Conservation (phyloP, 2,797 vertebrate genomes). For the Lophotriccus pileatus region DNA sequence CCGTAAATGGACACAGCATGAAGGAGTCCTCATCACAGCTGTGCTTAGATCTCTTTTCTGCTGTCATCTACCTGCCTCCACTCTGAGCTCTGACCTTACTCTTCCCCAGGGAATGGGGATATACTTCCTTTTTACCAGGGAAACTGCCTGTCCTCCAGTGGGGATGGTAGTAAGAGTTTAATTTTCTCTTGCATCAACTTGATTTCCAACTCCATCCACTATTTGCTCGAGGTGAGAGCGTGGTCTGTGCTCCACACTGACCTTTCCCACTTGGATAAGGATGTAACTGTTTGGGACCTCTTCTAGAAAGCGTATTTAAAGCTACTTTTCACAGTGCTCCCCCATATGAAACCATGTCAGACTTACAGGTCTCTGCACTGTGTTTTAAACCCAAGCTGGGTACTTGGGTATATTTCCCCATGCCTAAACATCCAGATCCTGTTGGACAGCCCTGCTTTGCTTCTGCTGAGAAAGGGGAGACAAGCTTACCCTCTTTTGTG, state of each 20-base stretch:
- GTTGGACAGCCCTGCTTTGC: neutral
- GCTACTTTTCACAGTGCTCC: neutral
- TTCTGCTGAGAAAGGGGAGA: neutral
- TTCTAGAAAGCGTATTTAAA: neutral
- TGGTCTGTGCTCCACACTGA: neutral
- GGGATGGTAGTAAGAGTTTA: neutral
- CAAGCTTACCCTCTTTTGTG: neutral
- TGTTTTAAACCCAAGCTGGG: neutral
- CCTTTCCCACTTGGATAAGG: neutral
- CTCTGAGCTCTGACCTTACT: neutral
- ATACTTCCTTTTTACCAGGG: neutral
- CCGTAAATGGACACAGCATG: neutral
- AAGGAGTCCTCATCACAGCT: neutral
- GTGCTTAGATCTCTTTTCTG: neutral
- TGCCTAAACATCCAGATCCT: neutral
- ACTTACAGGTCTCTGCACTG: neutral
- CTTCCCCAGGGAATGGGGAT: neutral
- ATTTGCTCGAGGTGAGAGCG: neutral
- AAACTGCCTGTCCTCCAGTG: neutral
- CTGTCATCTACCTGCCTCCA: neutral
- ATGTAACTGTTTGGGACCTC: neutral
- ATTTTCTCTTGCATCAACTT: neutral
- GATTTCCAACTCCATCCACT: neutral
- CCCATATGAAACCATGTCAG: neutral
- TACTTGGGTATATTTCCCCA: neutral